Evolutionary conservation across 53 echinoderm and acorn worm genomes (phyloP).

Genomic region (Antedon mediterranea): DNA sequence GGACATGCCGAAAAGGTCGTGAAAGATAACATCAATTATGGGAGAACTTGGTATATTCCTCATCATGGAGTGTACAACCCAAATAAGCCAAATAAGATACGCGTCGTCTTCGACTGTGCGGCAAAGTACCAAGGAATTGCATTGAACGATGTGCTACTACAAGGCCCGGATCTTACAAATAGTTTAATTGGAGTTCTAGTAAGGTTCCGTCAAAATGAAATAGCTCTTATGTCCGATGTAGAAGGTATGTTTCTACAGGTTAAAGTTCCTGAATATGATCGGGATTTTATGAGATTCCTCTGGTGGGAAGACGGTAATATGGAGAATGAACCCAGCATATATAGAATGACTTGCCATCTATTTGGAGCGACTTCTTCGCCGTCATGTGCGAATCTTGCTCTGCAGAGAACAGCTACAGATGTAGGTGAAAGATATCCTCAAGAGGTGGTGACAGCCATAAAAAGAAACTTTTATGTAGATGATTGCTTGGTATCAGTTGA

Average conservation of each 20-base stretch:
- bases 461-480: conserved; percentile 40
- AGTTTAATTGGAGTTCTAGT: conserved; percentile 13
- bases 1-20: background rate
- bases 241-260: conserved; percentile 52
- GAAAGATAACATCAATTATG: background rate
- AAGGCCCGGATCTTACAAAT: conserved; percentile 19
- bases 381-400: conserved; percentile 29
- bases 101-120: background rate
- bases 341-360: conserved; percentile 26
- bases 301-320: conserved; percentile 37
- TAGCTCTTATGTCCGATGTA: conserved; percentile 25
- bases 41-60: background rate
- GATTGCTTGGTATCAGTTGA: conserved; percentile 27
- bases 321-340: conserved; percentile 2
- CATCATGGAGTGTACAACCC: background rate
- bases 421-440: background rate
- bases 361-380: conserved; percentile 38
- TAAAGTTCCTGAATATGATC: conserved; percentile 14
- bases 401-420: conserved; percentile 23
- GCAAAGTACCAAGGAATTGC: conserved; percentile 2
- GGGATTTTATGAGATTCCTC: conserved; percentile 32
- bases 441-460: conserved; percentile 5
- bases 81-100: background rate
- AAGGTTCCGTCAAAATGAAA: conserved; percentile 7
- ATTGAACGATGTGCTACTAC: conserved; percentile 14